Evolutionary conservation across 2,113 vertebrate species (phyloP).

Genomic region (Charina bottae): DNA sequence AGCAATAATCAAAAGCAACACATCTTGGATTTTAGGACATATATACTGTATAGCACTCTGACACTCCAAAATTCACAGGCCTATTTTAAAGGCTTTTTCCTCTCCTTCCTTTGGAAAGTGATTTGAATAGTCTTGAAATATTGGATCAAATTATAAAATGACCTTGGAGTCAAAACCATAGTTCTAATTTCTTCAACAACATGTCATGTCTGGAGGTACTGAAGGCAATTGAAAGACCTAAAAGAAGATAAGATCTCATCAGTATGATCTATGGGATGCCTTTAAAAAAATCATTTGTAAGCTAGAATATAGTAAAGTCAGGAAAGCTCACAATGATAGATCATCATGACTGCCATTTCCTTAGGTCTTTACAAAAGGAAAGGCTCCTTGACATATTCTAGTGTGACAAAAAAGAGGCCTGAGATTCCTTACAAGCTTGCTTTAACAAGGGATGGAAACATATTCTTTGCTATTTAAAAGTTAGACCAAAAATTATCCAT

Average conservation of each 20-base stretch:
- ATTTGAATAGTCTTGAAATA: slow-evolving; percentile 30
- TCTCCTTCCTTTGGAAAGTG: slow-evolving; percentile 38
- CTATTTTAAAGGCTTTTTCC: slow-evolving; percentile 5
- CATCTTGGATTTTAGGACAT: neutral
- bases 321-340: slow-evolving; percentile 4
- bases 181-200: slow-evolving; percentile 10
- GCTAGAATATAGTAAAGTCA: neutral
- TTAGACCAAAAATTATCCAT: too few species aligned
- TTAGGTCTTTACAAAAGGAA: neutral
- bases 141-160: slow-evolving; percentile 29
- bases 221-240: slow-evolving; percentile 20
- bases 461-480: neutral
- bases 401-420: neutral
- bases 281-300: slow-evolving; percentile 22
- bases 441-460: neutral
- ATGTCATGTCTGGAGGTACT: neutral
- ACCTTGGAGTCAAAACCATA: slow-evolving; percentile 26
- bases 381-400: neutral
- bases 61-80: slow-evolving; percentile 10
- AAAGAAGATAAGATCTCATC: neutral
- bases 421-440: neutral
- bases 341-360: neutral
- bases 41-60: neutral
- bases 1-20: neutral
- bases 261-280: neutral